Conservation (phyloP, 2,113 vertebrate species). For the Rhinolophus sinicus region DNA sequence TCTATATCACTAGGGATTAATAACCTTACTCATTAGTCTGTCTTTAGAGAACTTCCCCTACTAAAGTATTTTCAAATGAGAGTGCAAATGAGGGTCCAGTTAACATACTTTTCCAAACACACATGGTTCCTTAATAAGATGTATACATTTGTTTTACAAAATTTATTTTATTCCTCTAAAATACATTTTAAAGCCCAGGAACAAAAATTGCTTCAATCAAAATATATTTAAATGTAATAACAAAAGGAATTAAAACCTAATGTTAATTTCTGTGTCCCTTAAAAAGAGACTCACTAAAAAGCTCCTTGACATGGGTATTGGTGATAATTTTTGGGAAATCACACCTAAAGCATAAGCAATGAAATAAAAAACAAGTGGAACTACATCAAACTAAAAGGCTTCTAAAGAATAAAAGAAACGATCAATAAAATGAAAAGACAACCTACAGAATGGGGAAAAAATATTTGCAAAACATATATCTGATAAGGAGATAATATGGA, state of each 20-base stretch:
- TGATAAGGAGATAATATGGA: neutral
- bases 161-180: neutral
- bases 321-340: neutral
- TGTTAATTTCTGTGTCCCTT: neutral
- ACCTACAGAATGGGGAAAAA: neutral
- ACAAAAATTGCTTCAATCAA: neutral
- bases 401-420: neutral
- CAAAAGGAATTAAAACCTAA: neutral
- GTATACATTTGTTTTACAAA: constrained; percentile 19
- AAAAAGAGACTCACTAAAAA: neutral
- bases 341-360: neutral
- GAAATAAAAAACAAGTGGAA: neutral
- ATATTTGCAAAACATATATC: neutral
- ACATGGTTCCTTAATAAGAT: neutral
- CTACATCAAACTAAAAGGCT: neutral
- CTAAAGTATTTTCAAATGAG: constrained; percentile 54
- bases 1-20: constrained; percentile 34
- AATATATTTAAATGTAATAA: constrained; percentile 5
- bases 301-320: neutral
- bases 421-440: neutral
- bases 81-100: constrained; percentile 13
- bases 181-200: neutral
- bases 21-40: constrained; percentile 24
- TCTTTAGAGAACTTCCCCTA: constrained; percentile 23
- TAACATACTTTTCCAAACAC: constrained; percentile 37